Percentiles rank a stretch among this genome's conserved stretches.
Conservation (phyloP, 1,140 invertebrate genomes). For the Acromyrmex echinatior region DNA sequence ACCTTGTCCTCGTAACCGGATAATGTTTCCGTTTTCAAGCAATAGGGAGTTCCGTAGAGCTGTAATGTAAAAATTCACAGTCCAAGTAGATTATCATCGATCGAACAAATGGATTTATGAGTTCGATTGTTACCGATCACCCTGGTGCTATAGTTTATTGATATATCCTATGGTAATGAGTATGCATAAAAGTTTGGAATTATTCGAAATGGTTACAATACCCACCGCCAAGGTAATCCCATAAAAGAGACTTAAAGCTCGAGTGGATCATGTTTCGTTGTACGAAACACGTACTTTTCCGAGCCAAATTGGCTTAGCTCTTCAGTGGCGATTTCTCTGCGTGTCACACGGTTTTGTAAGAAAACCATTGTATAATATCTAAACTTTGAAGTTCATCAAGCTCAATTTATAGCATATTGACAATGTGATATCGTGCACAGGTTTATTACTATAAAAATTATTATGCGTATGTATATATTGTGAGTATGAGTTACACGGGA, state of each 20-base stretch:
- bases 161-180: conserved; percentile 59
- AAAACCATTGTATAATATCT: conserved; percentile 24
- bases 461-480: neutral
- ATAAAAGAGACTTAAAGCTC: conserved; percentile 73
- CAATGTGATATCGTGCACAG: neutral
- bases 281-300: conserved; percentile 68
- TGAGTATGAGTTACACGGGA: neutral
- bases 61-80: conserved; percentile 47
- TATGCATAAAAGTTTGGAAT: conserved; percentile 31
- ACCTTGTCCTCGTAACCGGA: neutral
- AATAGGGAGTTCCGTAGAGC: neutral
- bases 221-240: conserved; percentile 55
- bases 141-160: conserved; percentile 58
- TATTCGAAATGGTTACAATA: conserved; percentile 57
- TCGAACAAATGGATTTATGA: conserved; percentile 52
- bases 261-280: conserved; percentile 71
- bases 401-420: conserved; percentile 16
- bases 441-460: neutral
- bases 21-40: conserved; percentile 14
- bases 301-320: conserved; percentile 74
- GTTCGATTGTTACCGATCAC: conserved; percentile 61
- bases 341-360: conserved; percentile 26
- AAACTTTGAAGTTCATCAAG: neutral
- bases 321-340: conserved; percentile 62
- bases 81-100: conserved; percentile 38